A percentile compares a stretch with the other conserved stretches of the same genome.
phyloP scores from a whole-genome alignment of 2,113 vertebrate genomes.

The Cairina moschata region DNA sequence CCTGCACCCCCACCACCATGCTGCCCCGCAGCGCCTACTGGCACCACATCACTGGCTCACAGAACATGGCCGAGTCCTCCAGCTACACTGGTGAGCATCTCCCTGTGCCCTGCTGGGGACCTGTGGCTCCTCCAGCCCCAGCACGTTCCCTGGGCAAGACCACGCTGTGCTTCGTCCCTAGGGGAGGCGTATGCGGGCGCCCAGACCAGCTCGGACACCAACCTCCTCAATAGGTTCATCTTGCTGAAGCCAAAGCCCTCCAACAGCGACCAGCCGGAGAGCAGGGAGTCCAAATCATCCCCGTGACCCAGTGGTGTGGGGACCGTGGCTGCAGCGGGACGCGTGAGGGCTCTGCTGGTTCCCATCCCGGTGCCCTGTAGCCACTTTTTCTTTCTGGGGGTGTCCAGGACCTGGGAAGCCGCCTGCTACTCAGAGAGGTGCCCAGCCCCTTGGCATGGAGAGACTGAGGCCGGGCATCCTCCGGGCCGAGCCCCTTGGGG shows the following conservation, averaged over 20 bases:
- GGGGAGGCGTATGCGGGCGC: slow-evolving; percentile 52
- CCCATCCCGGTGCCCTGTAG: background rate
- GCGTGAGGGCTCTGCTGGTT: background rate
- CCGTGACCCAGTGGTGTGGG: slow-evolving; percentile 31
- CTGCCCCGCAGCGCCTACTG: slow-evolving; percentile 95
- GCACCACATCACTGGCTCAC: slow-evolving; percentile 94
- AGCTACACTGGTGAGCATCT: slow-evolving; percentile 76
- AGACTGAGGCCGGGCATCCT: background rate
- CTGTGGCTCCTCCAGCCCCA: fast-evolving
- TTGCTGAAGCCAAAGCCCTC: slow-evolving; percentile 79
- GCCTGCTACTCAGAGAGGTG: background rate
- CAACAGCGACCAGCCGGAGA: slow-evolving; percentile 47
- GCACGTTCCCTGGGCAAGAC: background rate
- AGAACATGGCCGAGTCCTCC: slow-evolving; percentile 80
- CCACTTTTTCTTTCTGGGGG: background rate
- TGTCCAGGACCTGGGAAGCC: background rate
- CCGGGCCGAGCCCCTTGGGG: fast-evolving
- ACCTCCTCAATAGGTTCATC: slow-evolving; percentile 81
- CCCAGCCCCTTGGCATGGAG: background rate
- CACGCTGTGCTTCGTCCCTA: slow-evolving; percentile 38
- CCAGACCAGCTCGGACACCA: slow-evolving; percentile 78
- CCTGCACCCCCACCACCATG: slow-evolving; percentile 92
- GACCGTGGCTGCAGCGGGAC: background rate
- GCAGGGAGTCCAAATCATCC: slow-evolving; percentile 48
- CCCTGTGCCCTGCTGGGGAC: background rate